phyloP scores from a whole-genome alignment of 2,797 vertebrate species.

The Chrysocyon brachyurus region DNA sequence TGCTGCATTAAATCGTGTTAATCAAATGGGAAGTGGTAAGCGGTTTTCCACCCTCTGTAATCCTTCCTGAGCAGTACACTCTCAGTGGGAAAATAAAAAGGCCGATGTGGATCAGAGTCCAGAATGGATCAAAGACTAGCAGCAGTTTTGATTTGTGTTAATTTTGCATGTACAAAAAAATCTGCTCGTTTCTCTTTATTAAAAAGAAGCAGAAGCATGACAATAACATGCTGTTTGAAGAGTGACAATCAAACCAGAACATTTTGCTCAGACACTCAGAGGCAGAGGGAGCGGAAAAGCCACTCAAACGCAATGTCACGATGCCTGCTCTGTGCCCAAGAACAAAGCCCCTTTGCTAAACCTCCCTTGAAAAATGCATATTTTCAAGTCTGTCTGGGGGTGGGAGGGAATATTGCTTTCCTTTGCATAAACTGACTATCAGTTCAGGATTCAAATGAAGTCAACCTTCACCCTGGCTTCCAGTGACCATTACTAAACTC shows the following conservation, averaged over 20 bases:
- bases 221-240: constrained; percentile 68
- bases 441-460: background rate
- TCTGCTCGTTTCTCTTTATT: constrained; percentile 50
- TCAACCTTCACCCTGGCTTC: background rate
- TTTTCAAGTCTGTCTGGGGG: background rate
- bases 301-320: fast-evolving
- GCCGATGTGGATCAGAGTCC: constrained; percentile 74
- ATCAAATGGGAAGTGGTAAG: constrained; percentile 63
- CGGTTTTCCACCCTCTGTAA: constrained; percentile 67
- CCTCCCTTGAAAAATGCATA: background rate
- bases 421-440: background rate
- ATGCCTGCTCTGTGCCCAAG: background rate
- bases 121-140: constrained; percentile 76
- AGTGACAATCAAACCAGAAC: constrained; percentile 58
- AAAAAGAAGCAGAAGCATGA: constrained; percentile 54
- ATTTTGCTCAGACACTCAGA: constrained; percentile 65
- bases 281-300: background rate
- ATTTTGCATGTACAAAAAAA: constrained; percentile 67
- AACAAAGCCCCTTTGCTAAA: background rate
- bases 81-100: constrained; percentile 76
- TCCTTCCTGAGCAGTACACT: constrained; percentile 70
- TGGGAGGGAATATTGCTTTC: background rate
- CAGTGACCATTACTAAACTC: background rate
- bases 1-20: constrained; percentile 55
- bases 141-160: constrained; percentile 77